Evolutionary conservation across 1,140 invertebrate genomes (phyloP), one percentile per base, ranked within the genome.

Genomic region (Euura saliciscinereae): DNA sequence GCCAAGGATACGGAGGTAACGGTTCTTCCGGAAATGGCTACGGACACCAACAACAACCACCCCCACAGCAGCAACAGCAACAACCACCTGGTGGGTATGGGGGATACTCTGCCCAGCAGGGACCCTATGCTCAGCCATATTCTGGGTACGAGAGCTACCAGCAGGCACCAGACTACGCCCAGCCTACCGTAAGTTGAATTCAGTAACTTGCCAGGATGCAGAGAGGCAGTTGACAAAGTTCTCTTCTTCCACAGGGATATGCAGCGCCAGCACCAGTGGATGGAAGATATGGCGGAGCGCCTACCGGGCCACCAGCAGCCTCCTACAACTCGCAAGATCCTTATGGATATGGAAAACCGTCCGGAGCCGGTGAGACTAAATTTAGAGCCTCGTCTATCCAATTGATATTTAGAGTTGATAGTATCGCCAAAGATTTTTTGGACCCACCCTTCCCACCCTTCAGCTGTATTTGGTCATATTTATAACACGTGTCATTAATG

Each of bases 131-230:
- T 3, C 28, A 84, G 44, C 81, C 85, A 2, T 88, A 88, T 80
- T 85, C 85, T 73, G 83, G 85, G 1, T 88, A 88, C 42, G 86
- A 88, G 74, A 86, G 80, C 69, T 88, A 88, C 70, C 85, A 85
- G 70, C 83, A 85, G 46, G 82, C 85, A 64, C 81, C 85, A 44
- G 86, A 88, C 75, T 87, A 87, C 66, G 78, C 83, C 11, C 86
- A 86, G 78, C 79, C 84, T 70, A 79, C 85, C 72, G 86, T 87
- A 80, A 80, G 76, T 77, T 73, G 10, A 11, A 11, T 8, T n/a
- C 3, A 8, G 46, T 51, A 1, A 28, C 28, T 59, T 59, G 3
- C 51, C 51, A n/a, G 13, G 13, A n/a, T 28, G 28, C 28, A 28
- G 51, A 59, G 51, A 6, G 5, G 13, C 8, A n/a, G 51, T 59